These are phyloP conservation scores for Margaritifera margaritifera DNA, from an alignment of 2,888 invertebrate species.

Conservation along the genomic window DNA sequence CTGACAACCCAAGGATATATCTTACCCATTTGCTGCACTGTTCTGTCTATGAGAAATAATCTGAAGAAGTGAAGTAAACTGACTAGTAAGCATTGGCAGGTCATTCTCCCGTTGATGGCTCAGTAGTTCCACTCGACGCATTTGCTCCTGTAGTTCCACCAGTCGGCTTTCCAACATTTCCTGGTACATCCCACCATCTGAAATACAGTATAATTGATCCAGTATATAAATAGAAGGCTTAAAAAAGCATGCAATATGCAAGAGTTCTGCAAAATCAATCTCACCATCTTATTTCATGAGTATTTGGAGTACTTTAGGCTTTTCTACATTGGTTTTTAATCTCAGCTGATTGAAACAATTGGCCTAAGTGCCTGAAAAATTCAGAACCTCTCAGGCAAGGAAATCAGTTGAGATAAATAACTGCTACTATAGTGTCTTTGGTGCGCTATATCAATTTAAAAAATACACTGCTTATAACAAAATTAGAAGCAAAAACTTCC, in stretches of 20 bases:
- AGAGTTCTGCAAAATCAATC: background rate
- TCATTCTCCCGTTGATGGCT: conserved; percentile 86
- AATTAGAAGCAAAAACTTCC: too few relatives aligned
- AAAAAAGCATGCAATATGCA: background rate
- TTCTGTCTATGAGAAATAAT: conserved; percentile 27
- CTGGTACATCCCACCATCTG: conserved; percentile 79
- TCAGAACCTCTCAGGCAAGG: too few relatives aligned
- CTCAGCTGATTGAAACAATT: too few relatives aligned
- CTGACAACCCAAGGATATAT: background rate
- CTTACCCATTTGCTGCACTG: conserved; percentile 30
- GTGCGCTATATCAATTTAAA: too few relatives aligned
- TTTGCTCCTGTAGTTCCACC: conserved; percentile 84
- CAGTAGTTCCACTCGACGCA: conserved; percentile 86
- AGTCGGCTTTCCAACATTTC: conserved; percentile 81
- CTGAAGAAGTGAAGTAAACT: conserved; percentile 73
- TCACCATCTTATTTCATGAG: background rate
- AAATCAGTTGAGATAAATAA: too few relatives aligned
- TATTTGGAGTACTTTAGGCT: too few relatives aligned
- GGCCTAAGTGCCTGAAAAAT: too few relatives aligned
- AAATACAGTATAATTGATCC: conserved; percentile 35
- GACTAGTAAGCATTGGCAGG: conserved; percentile 81
- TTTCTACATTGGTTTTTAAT: too few relatives aligned
- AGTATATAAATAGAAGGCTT: background rate
- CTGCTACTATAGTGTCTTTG: too few relatives aligned
- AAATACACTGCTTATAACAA: too few relatives aligned